phyloP scores from a whole-genome alignment of 2,113 vertebrate species.

The Calidris pygmaea region DNA sequence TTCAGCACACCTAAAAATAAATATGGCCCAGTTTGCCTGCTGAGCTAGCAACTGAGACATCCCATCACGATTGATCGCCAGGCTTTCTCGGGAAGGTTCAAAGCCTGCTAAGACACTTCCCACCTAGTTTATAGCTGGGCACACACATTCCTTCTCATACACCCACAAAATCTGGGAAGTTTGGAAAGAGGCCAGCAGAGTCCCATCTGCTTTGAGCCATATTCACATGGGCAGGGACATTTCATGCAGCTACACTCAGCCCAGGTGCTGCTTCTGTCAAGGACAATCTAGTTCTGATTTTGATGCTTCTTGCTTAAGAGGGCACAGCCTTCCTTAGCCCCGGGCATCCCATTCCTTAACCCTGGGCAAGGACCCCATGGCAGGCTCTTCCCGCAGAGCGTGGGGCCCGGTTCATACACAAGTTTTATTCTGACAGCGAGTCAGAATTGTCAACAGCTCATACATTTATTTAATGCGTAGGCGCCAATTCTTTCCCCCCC shows the following conservation, averaged over 20 bases:
- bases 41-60: not conserved
- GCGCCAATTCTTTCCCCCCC: not conserved
- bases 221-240: not conserved
- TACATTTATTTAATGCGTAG: not conserved
- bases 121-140: not conserved
- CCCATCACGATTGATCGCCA: not conserved
- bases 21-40: not conserved
- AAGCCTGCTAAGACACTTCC: constrained; percentile 23
- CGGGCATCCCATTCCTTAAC: not conserved
- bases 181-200: constrained; percentile 36
- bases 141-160: not conserved
- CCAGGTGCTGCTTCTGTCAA: not conserved
- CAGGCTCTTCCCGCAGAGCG: not conserved
- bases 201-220: constrained; percentile 58
- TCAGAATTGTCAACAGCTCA: not conserved
- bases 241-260: not conserved
- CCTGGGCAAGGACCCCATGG: not conserved
- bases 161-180: constrained; percentile 42
- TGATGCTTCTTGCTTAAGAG: not conserved
- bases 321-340: not conserved
- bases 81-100: not conserved
- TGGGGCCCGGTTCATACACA: rapidly evolving
- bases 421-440: not conserved
- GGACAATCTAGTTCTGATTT: not conserved
- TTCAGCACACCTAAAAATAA: constrained; percentile 19